Base-by-base conservation (phyloP, 1,140 invertebrate species). In the Plutomurus gul region DNA sequence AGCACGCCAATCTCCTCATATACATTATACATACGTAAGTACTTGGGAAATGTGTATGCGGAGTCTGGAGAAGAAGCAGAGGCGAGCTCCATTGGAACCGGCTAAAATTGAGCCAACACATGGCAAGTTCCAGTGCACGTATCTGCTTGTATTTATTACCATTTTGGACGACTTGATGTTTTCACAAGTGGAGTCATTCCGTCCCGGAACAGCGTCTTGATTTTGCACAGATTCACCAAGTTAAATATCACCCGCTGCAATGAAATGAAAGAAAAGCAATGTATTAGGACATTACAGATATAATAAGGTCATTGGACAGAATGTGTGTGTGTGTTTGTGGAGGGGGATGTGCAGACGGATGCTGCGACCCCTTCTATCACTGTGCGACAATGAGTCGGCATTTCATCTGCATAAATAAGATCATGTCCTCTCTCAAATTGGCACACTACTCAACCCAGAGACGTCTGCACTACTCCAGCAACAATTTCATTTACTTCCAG, bases 191-290 rank as follows among this genome's bases (percentile, higher is more conserved):
- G 96, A 7, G 97, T 96, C 91, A 98, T 93, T 0, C 96, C 94
- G 22, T 92, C 90, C 76, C 94, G 91, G 84, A 96, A 99, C 8
- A 98, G 87, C 84, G 95, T 97, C 77, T 92, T 91, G 76, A 91
- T 92, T 87, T 98, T 98, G 79, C 95, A 96, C 70, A 99, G 92
- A 88, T 99, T 99, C 1, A 99, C 95, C 72, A 99, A 92, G 85
- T 99, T 99, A 87, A 99, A 98, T 80, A 99, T 93, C 1, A 99
- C 96, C 81, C 95, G 90, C 91, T 98, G 88, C 8, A 75, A 51
- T 16, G 27, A n/a, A 30, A 18, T 40, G 36, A 40, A 25, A 72
- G 18, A 72, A 43, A 72, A 72, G 20, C 3, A 37, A 72, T 43
- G 22, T 37, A 72, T 18, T 16, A 25, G n/a, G 22, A 18, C 8